These are phyloP conservation scores for Podiceps cristatus DNA, from an alignment of 2,113 vertebrate genomes.

Conservation along the genomic window DNA sequence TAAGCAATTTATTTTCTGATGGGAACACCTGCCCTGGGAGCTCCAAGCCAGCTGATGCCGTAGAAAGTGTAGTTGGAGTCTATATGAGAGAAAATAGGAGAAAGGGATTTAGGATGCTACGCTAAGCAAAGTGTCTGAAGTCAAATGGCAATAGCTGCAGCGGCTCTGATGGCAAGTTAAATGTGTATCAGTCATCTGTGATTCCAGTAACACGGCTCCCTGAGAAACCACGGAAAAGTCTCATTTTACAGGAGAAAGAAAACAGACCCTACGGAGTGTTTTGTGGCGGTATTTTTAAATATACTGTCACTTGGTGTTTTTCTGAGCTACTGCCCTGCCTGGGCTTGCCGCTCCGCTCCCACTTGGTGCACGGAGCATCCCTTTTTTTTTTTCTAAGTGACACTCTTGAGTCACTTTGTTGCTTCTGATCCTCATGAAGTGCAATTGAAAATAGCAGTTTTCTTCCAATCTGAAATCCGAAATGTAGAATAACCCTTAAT, in stretches of 20 bases:
- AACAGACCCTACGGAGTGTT: neutral
- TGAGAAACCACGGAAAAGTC: neutral
- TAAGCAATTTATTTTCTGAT: neutral
- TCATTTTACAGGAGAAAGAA: neutral
- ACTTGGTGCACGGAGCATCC: neutral
- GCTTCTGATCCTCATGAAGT: neutral
- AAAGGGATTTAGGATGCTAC: neutral
- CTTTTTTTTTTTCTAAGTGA: neutral
- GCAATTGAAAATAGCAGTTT: neutral
- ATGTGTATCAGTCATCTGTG: neutral
- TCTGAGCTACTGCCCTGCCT: neutral
- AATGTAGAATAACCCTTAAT: neutral
- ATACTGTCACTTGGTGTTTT: neutral
- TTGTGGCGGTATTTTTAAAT: neutral
- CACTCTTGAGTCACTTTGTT: neutral
- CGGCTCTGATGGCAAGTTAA: neutral
- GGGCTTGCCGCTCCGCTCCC: neutral
- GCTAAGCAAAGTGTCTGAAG: neutral
- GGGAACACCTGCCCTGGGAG: neutral
- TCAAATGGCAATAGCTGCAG: too few species aligned
- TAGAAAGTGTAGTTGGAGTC: neutral
- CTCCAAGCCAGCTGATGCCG: neutral
- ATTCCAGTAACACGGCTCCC: fast-evolving
- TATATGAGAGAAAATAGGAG: neutral
- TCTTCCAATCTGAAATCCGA: neutral